These are phyloP conservation scores for Cerceris ruficornis DNA, from an alignment of 2,888 invertebrate genomes.

Conservation along the genomic window DNA sequence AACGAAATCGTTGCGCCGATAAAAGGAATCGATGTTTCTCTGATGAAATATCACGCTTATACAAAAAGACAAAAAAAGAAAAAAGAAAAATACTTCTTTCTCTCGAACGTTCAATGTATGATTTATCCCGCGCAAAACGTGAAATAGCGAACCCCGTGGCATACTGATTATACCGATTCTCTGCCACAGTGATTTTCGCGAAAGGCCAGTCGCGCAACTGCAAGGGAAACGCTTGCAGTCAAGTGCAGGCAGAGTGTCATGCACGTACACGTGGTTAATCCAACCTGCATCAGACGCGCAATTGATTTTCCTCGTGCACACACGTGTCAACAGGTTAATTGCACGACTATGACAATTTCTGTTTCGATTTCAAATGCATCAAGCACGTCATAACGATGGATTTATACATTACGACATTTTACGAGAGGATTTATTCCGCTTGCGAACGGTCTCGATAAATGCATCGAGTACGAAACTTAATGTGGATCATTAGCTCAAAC, in stretches of 20 bases:
- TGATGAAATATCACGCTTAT: no score
- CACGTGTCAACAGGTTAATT: conserved; percentile 57
- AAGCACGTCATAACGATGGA: neutral
- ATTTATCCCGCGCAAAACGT: no score
- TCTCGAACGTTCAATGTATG: no score
- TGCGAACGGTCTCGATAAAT: no score
- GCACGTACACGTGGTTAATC: conserved; percentile 48
- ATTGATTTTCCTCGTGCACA: conserved; percentile 48
- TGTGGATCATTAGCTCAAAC: no score
- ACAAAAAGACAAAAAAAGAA: no score
- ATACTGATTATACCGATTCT: no score
- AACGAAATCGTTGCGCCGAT: conserved; percentile 7
- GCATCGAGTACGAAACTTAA: no score
- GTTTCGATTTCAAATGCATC: neutral
- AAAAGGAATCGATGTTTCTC: no score
- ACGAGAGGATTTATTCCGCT: neutral
- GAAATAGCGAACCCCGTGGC: no score
- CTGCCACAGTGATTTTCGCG: conserved; percentile 17
- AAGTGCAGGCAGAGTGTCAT: conserved; percentile 39
- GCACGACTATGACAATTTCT: conserved; percentile 7
- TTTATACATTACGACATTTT: neutral
- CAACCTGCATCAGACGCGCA: conserved; percentile 41
- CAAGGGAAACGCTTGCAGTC: conserved; percentile 46
- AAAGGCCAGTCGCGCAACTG: conserved; percentile 34
- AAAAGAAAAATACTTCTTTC: no score